A percentile compares a stretch with the other conserved stretches of the same genome.
Evolutionary conservation across 1,140 invertebrate genomes (phyloP).

Genomic region (Stegodyphus mimosarum): DNA sequence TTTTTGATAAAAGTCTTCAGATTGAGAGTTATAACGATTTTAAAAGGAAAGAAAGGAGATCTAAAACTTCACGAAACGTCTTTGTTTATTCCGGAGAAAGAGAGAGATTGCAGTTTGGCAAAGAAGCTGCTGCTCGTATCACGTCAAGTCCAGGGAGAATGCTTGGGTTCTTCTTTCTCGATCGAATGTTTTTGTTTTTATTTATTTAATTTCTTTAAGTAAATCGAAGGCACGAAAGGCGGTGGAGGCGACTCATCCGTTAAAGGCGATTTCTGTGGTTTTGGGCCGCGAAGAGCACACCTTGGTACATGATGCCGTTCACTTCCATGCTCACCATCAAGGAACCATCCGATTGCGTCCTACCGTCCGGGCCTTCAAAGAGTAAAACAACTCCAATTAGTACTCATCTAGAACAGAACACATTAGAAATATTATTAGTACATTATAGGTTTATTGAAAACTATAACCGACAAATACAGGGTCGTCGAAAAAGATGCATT

Average conservation of each 20-base stretch:
- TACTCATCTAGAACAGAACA: too few relatives aligned
- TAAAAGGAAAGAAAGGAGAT: not conserved
- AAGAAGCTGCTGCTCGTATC: slow-evolving; percentile 37
- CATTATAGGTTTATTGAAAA: too few relatives aligned
- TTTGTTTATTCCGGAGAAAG: not conserved
- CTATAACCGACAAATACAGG: too few relatives aligned
- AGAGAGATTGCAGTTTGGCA: slow-evolving; percentile 35
- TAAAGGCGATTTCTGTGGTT: slow-evolving; percentile 52
- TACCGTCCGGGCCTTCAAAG: slow-evolving; percentile 68
- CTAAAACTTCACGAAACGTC: not conserved
- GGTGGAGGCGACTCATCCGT: not conserved
- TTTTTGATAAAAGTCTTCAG: not conserved
- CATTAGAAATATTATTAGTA: too few relatives aligned
- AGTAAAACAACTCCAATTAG: slow-evolving; percentile 26
- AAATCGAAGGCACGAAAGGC: slow-evolving; percentile 45
- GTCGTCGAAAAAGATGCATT: too few relatives aligned
- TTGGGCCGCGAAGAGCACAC: slow-evolving; percentile 83
- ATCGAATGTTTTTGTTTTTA: not conserved
- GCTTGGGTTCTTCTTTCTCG: not conserved
- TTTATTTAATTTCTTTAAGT: not conserved
- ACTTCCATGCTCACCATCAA: slow-evolving; percentile 95
- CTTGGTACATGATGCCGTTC: slow-evolving; percentile 91
- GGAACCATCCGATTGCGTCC: slow-evolving; percentile 82
- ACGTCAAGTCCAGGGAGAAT: slow-evolving; percentile 16
- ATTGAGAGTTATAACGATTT: not conserved